These are phyloP conservation scores for Sphaerophoria rueppellii DNA, from an alignment of 2,888 invertebrate species.

Conservation along the genomic window DNA sequence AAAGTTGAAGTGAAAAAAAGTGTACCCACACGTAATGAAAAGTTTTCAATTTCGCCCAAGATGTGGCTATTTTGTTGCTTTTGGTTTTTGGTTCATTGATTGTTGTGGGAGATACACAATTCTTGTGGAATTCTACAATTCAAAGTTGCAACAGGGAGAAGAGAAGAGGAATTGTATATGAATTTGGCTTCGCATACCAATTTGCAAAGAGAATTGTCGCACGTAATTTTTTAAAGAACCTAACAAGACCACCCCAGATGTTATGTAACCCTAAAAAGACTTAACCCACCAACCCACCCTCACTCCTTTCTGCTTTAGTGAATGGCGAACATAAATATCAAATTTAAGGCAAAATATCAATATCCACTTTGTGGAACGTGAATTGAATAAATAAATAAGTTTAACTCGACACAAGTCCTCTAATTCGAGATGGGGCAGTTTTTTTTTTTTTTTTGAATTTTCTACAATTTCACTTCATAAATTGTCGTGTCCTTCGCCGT, in stretches of 20 bases:
- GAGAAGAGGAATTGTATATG: slow-evolving; percentile 4
- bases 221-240: slow-evolving; percentile 57
- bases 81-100: slow-evolving; percentile 67
- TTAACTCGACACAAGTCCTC: slow-evolving; percentile 29
- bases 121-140: slow-evolving; percentile 55
- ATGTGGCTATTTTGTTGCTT: slow-evolving; percentile 68
- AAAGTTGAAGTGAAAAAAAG: not conserved
- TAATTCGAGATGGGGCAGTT: slow-evolving; percentile 2
- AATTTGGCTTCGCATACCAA: slow-evolving; percentile 63
- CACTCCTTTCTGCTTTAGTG: slow-evolving; percentile 4
- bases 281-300: not conserved
- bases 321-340: slow-evolving; percentile 82
- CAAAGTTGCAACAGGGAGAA: slow-evolving; percentile 3
- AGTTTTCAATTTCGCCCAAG: slow-evolving; percentile 70
- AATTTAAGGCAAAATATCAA: slow-evolving; percentile 82
- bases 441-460: slow-evolving; percentile 28
- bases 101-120: slow-evolving; percentile 44
- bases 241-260: not conserved
- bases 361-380: slow-evolving; percentile 82
- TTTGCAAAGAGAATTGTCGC: slow-evolving; percentile 68
- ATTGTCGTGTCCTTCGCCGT: slow-evolving; percentile 39
- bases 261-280: not conserved
- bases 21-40: slow-evolving; percentile 62
- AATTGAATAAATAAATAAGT: slow-evolving; percentile 77
- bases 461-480: slow-evolving; percentile 56